Evolutionary conservation across 2,113 vertebrate species (phyloP).

Genomic region (Rallus limicola): DNA sequence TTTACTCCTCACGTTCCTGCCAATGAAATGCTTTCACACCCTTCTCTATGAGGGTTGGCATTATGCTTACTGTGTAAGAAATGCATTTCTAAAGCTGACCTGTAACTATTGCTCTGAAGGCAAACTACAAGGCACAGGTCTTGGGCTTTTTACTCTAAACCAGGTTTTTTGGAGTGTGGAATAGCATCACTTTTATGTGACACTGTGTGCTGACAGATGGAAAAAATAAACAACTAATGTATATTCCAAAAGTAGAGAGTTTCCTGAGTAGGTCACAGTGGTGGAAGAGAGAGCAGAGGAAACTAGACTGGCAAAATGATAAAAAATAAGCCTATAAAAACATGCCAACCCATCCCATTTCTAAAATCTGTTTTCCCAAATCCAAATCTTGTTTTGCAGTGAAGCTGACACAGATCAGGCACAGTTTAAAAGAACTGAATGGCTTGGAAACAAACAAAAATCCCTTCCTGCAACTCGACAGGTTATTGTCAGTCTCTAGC

Average conservation of each 20-base stretch:
- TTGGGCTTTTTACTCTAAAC: not conserved
- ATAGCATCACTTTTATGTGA: not conserved
- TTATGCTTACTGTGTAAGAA: not conserved
- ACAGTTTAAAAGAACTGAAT: not conserved
- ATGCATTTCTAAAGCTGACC: slow-evolving; percentile 36
- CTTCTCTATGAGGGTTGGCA: not conserved
- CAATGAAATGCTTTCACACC: slow-evolving; percentile 44
- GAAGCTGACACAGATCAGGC: not conserved
- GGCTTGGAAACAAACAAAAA: not conserved
- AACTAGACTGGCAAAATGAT: not conserved
- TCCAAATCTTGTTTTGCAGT: not conserved
- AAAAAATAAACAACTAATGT: not conserved
- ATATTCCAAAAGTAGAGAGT: not conserved
- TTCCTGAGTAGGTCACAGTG: not conserved
- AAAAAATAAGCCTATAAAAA: not conserved
- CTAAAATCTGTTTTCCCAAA: not conserved
- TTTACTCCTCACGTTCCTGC: slow-evolving; percentile 64
- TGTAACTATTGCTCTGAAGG: slow-evolving; percentile 58
- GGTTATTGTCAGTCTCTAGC: not conserved
- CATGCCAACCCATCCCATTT: not conserved
- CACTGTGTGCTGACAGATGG: not conserved
- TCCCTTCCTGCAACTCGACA: not conserved
- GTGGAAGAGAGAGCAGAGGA: not conserved
- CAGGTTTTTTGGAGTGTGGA: not conserved
- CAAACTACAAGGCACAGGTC: not conserved